phyloP scores from a whole-genome alignment of 2,113 vertebrate species.

The Siphamia tubifer region DNA sequence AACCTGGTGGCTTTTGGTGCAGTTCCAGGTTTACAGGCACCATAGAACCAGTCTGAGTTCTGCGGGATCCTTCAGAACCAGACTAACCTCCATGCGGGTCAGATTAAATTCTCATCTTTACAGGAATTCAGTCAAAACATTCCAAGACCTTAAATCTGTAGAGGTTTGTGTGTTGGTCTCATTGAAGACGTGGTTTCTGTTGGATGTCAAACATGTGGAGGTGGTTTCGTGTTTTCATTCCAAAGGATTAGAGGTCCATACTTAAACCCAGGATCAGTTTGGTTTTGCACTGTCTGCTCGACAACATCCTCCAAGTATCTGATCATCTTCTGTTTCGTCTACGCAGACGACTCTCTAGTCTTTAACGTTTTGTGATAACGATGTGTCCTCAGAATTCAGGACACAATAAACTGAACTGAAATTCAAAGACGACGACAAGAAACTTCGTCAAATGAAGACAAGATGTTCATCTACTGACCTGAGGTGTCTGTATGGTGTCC shows the following conservation, averaged over 20 bases:
- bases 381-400: neutral
- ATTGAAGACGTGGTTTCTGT: neutral
- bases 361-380: neutral
- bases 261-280: neutral
- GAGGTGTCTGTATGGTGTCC: no score
- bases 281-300: neutral
- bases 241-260: slow-evolving; percentile 27
- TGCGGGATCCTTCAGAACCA: no score
- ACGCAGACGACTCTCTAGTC: neutral
- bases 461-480: no score
- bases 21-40: no score
- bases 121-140: no score
- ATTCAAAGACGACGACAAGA: no score
- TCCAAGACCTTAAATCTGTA: no score
- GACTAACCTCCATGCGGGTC: neutral
- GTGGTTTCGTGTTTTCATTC: slow-evolving; percentile 18
- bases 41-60: no score
- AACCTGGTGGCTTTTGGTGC: no score
- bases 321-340: slow-evolving; percentile 29
- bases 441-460: no score
- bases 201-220: no score
- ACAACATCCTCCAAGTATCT: neutral
- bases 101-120: neutral
- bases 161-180: neutral
- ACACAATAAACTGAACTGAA: no score